Evolutionary conservation across 2,888 invertebrate genomes (phyloP), one percentile per base, ranked within the genome.

Genomic region (Exocentrus adspersus): DNA sequence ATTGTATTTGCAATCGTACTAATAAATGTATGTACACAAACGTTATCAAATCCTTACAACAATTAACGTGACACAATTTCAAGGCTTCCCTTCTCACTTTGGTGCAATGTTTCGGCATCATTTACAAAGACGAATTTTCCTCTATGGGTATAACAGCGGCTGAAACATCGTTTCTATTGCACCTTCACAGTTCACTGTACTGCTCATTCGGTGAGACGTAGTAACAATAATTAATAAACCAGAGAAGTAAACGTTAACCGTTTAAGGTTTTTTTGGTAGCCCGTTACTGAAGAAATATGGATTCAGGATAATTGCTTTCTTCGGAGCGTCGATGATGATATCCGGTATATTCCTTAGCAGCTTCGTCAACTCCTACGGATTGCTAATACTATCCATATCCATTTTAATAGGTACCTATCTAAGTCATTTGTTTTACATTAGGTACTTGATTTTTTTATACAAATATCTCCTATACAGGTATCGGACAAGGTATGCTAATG

Each of bases 401-500:
- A 68, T 81, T 65, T 67, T 79, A 60, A 76, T 77, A 62, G 80
- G 80, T 78, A 70, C 71, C 28, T 58, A 2, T n/a, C n/a, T 30
- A 6, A 19, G 14, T 42, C 3, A 42, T 16, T 42, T 16, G 14
- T 14, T n/a, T n/a, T n/a, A n/a, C 12, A 4, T 14, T 17, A 1
- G n/a, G 16, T 17, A 17, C 2, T 19, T 43, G 4, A 19, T 16
- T 37, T n/a, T 12, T 12, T 6, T 30, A 3, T 7, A 30, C 10
- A 30, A 0, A 19, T 56, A 1, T 16, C 12, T 42, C 19, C 54
- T 59, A 78, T 79, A 53, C 72, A 86, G 86, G 85, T 42, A 64
- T 83, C 32, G 86, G 86, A 1, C 82, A 83, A 66, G 83, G 83
- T 24, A 80, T 84, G 37, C 68, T 83, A 42, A 80, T 82, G 73